These are phyloP conservation scores for Zaprionus camerounensis DNA, from an alignment of 1,140 invertebrate genomes.

Conservation along the genomic window DNA sequence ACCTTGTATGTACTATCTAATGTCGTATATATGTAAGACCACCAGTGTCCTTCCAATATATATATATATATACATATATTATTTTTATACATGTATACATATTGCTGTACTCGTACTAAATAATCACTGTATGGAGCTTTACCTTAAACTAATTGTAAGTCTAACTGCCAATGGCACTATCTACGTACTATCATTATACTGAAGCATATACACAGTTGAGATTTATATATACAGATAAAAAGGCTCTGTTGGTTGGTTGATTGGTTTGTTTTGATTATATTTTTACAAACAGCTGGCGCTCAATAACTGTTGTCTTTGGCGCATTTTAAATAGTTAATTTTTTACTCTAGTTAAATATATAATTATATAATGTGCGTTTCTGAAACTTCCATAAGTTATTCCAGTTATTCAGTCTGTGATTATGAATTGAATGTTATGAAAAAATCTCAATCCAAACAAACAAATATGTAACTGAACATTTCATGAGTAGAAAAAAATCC, in stretches of 20 bases:
- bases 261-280: slow-evolving; percentile 31
- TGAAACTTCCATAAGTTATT: slow-evolving; percentile 70
- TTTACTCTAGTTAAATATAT: slow-evolving; percentile 69
- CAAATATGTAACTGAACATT: slow-evolving; percentile 69
- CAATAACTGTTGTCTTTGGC: not conserved
- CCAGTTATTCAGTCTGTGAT: slow-evolving; percentile 79
- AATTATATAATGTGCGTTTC: slow-evolving; percentile 27
- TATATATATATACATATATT: slow-evolving; percentile 43
- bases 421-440: slow-evolving; percentile 64
- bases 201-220: slow-evolving; percentile 39
- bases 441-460: slow-evolving; percentile 53
- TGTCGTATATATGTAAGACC: slow-evolving; percentile 57
- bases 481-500: slow-evolving; percentile 50
- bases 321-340: slow-evolving; percentile 76
- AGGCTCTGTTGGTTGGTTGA: slow-evolving; percentile 56
- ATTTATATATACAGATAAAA: slow-evolving; percentile 42
- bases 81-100: slow-evolving; percentile 27
- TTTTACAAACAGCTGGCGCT: slow-evolving; percentile 4
- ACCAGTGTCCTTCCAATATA: slow-evolving; percentile 71
- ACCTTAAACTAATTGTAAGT: slow-evolving; percentile 54
- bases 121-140: slow-evolving; percentile 62
- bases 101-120: slow-evolving; percentile 21
- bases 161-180: slow-evolving; percentile 67
- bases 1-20: slow-evolving; percentile 33
- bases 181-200: slow-evolving; percentile 46